Base-by-base conservation (phyloP, 2,113 vertebrate genomes). In the Trichechus manatus region DNA sequence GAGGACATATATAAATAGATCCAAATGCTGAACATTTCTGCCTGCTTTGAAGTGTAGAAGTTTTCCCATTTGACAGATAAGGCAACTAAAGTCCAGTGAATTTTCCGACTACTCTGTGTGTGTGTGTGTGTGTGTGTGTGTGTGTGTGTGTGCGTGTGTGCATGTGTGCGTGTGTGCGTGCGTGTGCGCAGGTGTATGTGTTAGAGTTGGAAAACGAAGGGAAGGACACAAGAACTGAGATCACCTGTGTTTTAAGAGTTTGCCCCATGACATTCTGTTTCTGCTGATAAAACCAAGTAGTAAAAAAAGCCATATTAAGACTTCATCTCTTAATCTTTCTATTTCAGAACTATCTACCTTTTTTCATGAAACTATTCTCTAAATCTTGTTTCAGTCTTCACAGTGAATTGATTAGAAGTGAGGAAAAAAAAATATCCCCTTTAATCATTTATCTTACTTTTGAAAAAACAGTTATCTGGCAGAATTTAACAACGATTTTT, bases 121-220 rank as follows among this genome's bases (percentile, higher is more conserved):
- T 61, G 5, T 89, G 17, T 33, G 9, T 50, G 59, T 42, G 53
- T 63, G 33, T 93, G 93, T 63, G 95, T 94, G 94, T 92, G 19
- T 93, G 93, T 63, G 95, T 94, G 94, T 92, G 19, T n/a, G n/a
- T n/a, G n/a, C n/a, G n/a, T 47, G 47, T 47, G 47, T 47, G 47
- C 47, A 47, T 47, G 47, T 47, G 47, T 47, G 47, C 31, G 20
- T 22, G 47, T 33, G 92, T 97, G 98, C 89, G 96, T 93, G 93
- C 66, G 95, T 94, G 94, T 92, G 19, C 13, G 53, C 15, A 61
- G 59, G 88, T 96, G 97, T 98, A 93, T 44, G 27, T 47, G 97
- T 95, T 91, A 96, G 81, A 93, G 97, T 44, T 39, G 1, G 74
- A 75, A 5, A 31, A 89, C 42, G 19, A 50, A 4, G 19, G 6